Evolutionary conservation across 2,113 vertebrate species (phyloP).

Genomic region (Larimichthys crocea): DNA sequence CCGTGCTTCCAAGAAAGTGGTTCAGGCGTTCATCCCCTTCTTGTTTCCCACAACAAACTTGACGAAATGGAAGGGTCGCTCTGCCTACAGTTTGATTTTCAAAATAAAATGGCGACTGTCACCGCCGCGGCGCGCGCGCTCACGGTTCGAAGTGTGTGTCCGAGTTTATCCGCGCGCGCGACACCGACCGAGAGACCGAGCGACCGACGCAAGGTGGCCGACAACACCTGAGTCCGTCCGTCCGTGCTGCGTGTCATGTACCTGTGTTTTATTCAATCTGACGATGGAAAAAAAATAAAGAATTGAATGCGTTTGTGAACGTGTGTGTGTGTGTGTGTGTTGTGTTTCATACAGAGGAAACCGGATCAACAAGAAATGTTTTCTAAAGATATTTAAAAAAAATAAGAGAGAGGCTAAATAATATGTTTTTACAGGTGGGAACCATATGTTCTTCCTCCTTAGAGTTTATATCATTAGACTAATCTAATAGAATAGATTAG

Average conservation of each 20-base stretch:
- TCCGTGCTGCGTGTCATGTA: no score
- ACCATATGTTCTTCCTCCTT: no score
- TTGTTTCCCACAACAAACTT: slow-evolving; percentile 75
- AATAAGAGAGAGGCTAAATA: no score
- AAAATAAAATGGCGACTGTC: slow-evolving; percentile 89
- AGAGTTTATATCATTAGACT: no score
- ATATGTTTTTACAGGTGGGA: no score
- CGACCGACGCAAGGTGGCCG: neutral
- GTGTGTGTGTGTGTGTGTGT: no score
- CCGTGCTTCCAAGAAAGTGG: slow-evolving; percentile 75
- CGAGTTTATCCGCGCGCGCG: slow-evolving; percentile 57
- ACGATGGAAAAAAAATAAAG: no score
- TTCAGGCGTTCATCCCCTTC: slow-evolving; percentile 78
- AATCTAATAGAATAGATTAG: no score
- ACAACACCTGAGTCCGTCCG: slow-evolving; percentile 6
- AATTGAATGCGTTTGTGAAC: no score
- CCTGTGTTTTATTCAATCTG: neutral
- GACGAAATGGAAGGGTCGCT: slow-evolving; percentile 76
- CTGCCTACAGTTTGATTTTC: slow-evolving; percentile 82
- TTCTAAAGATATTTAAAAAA: no score
- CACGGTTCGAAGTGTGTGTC: slow-evolving; percentile 71
- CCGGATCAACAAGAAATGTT: neutral
- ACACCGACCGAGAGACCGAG: slow-evolving; percentile 11
- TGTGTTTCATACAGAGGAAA: neutral
- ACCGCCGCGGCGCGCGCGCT: slow-evolving; percentile 84